These are phyloP conservation scores for Pitangus sulphuratus DNA, from an alignment of 2,797 vertebrate species.

Conservation along the genomic window DNA sequence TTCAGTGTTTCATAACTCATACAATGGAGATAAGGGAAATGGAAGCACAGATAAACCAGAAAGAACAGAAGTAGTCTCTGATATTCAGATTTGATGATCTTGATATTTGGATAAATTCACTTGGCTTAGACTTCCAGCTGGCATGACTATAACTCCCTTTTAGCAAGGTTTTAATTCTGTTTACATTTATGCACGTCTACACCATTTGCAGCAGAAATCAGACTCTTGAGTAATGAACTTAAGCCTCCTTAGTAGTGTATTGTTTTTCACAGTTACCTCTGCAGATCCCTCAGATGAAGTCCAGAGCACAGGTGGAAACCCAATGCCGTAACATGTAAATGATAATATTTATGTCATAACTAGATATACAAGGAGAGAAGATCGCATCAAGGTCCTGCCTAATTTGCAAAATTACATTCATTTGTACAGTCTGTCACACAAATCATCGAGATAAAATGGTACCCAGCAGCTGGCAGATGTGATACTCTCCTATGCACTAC, in stretches of 20 bases:
- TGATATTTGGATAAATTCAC: neutral
- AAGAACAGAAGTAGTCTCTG: neutral
- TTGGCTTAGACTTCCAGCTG: neutral
- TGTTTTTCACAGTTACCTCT: neutral
- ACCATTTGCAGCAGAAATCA: neutral
- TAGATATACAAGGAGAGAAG: neutral
- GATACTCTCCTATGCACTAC: neutral
- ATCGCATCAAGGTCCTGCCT: neutral
- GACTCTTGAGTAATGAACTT: neutral
- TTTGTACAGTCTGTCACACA: constrained; percentile 2
- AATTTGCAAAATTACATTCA: constrained; percentile 11
- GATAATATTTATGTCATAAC: neutral
- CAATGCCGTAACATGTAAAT: neutral
- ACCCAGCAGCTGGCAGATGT: constrained; percentile 13
- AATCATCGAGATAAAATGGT: neutral
- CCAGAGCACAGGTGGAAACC: neutral
- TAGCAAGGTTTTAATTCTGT: neutral
- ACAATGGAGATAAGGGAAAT: neutral
- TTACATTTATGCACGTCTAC: neutral
- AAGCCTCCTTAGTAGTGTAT: neutral
- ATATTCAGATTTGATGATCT: neutral
- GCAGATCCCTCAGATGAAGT: neutral
- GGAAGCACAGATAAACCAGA: neutral
- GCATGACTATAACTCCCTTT: neutral
- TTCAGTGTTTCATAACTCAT: neutral